Conservation (phyloP, 1,140 invertebrate species). For the Drosophila ironensis region DNA sequence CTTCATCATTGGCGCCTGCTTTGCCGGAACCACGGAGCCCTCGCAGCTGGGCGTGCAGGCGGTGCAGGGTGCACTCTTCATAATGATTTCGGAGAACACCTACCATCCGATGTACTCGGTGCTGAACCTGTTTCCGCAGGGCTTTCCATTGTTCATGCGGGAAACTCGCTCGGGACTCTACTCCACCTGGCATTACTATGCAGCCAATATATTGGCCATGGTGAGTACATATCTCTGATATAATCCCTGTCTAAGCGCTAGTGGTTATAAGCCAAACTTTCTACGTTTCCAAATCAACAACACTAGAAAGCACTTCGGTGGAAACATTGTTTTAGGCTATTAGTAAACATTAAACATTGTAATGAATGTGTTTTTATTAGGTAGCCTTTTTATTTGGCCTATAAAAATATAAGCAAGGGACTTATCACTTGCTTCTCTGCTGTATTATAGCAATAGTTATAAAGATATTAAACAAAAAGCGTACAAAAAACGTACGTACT, state of each 20-base stretch:
- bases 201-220: constrained; percentile 88
- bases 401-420: background rate
- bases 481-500: too few relatives aligned
- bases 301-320: too few relatives aligned
- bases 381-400: background rate
- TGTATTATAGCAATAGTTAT: too few relatives aligned
- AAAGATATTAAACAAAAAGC: too few relatives aligned
- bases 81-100: constrained; percentile 93
- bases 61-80: constrained; percentile 91
- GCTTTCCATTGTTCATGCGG: constrained; percentile 89
- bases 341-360: too few relatives aligned
- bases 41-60: constrained; percentile 91
- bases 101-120: constrained; percentile 94
- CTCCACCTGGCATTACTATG: constrained; percentile 88
- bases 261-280: too few relatives aligned
- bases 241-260: too few relatives aligned
- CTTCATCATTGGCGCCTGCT: constrained; percentile 90
- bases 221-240: constrained; percentile 83
- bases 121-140: constrained; percentile 89
- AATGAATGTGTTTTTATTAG: too few relatives aligned
- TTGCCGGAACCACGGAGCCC: constrained; percentile 86
- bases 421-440: too few relatives aligned
- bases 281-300: too few relatives aligned
- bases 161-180: constrained; percentile 91
- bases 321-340: too few relatives aligned